Conservation (phyloP, 2,797 vertebrate species). For the Manis crassicaudata region DNA sequence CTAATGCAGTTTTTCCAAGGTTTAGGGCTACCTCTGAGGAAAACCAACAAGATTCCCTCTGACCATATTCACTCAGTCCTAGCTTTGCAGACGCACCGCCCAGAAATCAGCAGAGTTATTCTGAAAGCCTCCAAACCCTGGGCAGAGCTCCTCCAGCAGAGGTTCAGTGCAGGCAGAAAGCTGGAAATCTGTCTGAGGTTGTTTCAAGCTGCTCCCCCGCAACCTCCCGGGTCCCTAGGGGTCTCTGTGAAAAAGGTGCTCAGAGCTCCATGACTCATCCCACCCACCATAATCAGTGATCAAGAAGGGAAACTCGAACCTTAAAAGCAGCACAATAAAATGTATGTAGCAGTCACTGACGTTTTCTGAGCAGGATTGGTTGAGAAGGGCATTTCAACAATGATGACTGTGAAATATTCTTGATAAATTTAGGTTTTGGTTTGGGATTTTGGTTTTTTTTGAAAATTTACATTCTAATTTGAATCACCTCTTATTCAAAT, state of each 20-base stretch:
- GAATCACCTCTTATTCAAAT: conserved; percentile 17
- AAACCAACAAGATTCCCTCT: not conserved
- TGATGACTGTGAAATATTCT: not conserved
- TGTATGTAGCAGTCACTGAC: not conserved
- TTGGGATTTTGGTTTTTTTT: not conserved
- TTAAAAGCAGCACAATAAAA: conserved; percentile 26
- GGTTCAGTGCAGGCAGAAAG: not conserved
- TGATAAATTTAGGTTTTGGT: not conserved
- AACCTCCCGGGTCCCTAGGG: not conserved
- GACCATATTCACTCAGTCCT: not conserved
- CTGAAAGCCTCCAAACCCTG: not conserved
- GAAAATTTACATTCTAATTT: not conserved
- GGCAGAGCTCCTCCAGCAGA: not conserved
- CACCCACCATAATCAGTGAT: not conserved
- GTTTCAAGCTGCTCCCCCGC: not conserved
- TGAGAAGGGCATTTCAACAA: not conserved
- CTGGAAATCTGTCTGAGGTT: not conserved
- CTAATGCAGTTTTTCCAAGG: not conserved
- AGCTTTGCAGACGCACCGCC: not conserved
- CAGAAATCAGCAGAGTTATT: not conserved
- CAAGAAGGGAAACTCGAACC: conserved; percentile 1
- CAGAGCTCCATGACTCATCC: not conserved
- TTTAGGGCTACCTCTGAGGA: not conserved
- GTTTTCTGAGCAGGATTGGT: not conserved
- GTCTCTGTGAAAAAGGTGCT: not conserved